phyloP scores from a whole-genome alignment of 2,888 invertebrate genomes.

The Entomobrya multifasciata region DNA sequence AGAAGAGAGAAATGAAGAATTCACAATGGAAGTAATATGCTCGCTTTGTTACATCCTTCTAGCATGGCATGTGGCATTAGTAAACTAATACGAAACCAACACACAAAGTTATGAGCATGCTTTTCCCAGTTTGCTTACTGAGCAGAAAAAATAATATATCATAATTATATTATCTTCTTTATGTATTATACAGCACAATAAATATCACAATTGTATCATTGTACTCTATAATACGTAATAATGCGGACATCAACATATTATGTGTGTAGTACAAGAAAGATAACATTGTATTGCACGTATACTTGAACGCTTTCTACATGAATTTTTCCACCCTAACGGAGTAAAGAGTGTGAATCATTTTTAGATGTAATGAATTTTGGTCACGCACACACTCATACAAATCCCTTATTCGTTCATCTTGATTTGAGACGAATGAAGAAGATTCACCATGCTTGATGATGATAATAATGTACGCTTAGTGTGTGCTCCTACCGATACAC shows the following conservation, averaged over 20 bases:
- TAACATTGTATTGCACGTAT: neutral
- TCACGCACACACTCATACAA: constrained; percentile 77
- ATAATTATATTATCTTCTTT: constrained; percentile 35
- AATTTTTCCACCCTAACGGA: constrained; percentile 75
- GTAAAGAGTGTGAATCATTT: constrained; percentile 78
- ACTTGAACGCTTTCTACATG: constrained; percentile 61
- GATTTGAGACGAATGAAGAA: constrained; percentile 76
- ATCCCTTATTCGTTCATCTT: constrained; percentile 77
- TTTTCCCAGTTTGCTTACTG: constrained; percentile 51
- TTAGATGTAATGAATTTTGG: constrained; percentile 78
- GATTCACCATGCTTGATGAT: constrained; percentile 71
- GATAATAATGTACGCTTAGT: constrained; percentile 5
- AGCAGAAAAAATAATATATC: constrained; percentile 46
- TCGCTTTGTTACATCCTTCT: neutral
- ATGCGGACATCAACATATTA: constrained; percentile 31
- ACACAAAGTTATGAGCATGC: neutral
- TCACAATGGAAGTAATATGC: neutral
- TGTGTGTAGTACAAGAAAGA: constrained; percentile 12
- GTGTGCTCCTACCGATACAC: constrained; percentile 39
- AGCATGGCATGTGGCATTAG: constrained; percentile 22
- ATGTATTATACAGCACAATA: constrained; percentile 24
- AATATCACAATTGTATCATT: constrained; percentile 42
- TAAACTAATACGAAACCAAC: constrained; percentile 17
- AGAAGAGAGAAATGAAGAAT: constrained; percentile 31
- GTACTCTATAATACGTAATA: constrained; percentile 40